phyloP scores from a whole-genome alignment of 1,140 invertebrate genomes.

The Leptinotarsa lineolata region DNA sequence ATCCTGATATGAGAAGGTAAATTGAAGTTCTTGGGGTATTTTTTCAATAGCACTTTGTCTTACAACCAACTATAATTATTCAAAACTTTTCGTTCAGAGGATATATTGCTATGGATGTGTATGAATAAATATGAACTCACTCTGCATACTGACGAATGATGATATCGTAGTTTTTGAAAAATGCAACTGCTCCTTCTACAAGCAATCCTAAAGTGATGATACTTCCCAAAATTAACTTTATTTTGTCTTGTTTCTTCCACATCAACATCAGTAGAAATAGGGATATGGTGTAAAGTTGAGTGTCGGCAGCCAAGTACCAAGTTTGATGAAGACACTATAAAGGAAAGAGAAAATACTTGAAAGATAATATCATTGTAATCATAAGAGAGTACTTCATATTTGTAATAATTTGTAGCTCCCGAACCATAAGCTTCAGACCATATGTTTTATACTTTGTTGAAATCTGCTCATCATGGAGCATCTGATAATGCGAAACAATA shows the following conservation, averaged over 20 bases:
- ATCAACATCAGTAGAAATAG: constrained; percentile 47
- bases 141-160: constrained; percentile 44
- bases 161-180: constrained; percentile 42
- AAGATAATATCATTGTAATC: too few species aligned
- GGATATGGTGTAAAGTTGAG: constrained; percentile 54
- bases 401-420: too few species aligned
- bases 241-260: constrained; percentile 30
- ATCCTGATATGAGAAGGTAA: too few species aligned
- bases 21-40: background rate
- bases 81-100: background rate
- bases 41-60: background rate
- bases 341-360: background rate
- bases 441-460: too few species aligned
- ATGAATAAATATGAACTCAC: constrained; percentile 31
- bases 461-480: too few species aligned
- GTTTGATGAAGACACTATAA: constrained; percentile 55
- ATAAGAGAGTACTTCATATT: too few species aligned
- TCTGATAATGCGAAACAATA: too few species aligned
- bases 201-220: constrained; percentile 35
- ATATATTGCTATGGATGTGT: background rate
- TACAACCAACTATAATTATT: background rate
- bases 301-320: constrained; percentile 58
- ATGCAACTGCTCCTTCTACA: constrained; percentile 34
- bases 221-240: constrained; percentile 37
- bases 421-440: too few species aligned